Percentiles rank a stretch among this genome's conserved stretches.
Evolutionary conservation across 2,113 vertebrate species (phyloP).

Genomic region (Sterrhoptilus dennistouni): DNA sequence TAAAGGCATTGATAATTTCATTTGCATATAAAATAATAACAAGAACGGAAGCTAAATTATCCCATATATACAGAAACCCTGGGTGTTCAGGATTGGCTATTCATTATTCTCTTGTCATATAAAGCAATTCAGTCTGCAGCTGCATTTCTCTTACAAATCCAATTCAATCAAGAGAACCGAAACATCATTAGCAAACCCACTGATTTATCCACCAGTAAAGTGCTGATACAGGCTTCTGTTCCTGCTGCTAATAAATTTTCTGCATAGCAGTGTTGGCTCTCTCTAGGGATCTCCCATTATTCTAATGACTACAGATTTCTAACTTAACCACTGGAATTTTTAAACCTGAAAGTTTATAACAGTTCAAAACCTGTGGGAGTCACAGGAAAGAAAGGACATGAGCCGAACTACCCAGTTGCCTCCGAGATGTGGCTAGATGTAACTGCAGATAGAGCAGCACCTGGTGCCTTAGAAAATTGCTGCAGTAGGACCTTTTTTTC

Average conservation of each 20-base stretch:
- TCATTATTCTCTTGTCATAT: slow-evolving; percentile 48
- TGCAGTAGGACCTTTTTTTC: background rate
- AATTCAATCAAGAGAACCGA: slow-evolving; percentile 53
- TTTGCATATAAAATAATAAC: slow-evolving; percentile 61
- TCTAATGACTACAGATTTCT: slow-evolving; percentile 1
- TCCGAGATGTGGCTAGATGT: background rate
- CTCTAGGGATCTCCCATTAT: slow-evolving; percentile 23
- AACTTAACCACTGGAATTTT: background rate
- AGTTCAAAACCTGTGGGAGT: background rate
- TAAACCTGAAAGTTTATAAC: background rate
- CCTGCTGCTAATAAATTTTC: slow-evolving; percentile 50
- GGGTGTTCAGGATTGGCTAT: slow-evolving; percentile 22
- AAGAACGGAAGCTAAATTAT: slow-evolving; percentile 31
- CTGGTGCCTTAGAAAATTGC: background rate
- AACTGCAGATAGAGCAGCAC: background rate
- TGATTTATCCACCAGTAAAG: slow-evolving; percentile 46
- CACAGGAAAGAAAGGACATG: background rate
- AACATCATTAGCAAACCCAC: slow-evolving; percentile 60
- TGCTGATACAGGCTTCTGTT: slow-evolving; percentile 52
- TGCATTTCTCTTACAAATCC: slow-evolving; percentile 57
- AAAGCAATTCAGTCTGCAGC: slow-evolving; percentile 59
- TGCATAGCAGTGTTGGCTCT: background rate
- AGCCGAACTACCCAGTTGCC: background rate
- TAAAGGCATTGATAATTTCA: slow-evolving; percentile 37
- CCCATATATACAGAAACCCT: slow-evolving; percentile 8